phyloP scores from a whole-genome alignment of 2,797 vertebrate species.

The Falco peregrinus region DNA sequence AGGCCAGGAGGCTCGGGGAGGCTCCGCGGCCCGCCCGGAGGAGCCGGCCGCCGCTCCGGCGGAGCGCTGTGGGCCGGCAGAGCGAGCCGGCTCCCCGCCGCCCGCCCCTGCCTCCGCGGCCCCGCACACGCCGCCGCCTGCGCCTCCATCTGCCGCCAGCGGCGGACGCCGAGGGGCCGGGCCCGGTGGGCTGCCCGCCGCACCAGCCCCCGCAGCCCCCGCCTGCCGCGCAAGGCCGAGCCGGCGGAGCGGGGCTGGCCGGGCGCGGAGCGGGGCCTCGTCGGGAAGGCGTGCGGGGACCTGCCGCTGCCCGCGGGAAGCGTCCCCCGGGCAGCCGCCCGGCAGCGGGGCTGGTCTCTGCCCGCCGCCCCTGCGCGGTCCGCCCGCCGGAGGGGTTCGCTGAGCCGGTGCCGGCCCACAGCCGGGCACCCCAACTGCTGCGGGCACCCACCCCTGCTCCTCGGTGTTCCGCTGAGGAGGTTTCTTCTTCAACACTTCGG shows the following conservation, averaged over 20 bases:
- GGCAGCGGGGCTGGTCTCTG: background rate
- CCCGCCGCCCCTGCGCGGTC: no score
- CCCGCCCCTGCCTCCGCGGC: background rate
- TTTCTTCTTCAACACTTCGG: background rate
- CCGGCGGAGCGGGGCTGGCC: background rate
- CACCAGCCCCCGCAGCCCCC: no score
- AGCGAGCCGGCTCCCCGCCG: background rate
- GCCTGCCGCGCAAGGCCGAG: no score
- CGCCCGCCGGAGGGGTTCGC: no score
- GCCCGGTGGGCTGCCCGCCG: no score
- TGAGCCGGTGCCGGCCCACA: fast-evolving
- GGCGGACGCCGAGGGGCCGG: background rate
- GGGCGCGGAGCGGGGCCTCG: no score
- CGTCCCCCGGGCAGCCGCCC: background rate
- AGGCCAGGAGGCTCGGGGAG: no score
- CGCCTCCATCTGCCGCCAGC: constrained; percentile 1
- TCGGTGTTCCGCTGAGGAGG: fast-evolving
- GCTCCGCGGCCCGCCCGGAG: background rate
- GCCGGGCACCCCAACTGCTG: background rate
- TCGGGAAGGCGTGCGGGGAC: background rate
- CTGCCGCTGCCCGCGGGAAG: background rate
- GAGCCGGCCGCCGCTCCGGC: background rate
- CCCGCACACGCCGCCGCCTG: background rate
- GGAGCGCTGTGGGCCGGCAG: background rate
- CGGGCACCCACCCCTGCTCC: background rate